These are phyloP conservation scores for Lasioglossum albipes DNA, from an alignment of 1,140 invertebrate species.

Conservation along the genomic window DNA sequence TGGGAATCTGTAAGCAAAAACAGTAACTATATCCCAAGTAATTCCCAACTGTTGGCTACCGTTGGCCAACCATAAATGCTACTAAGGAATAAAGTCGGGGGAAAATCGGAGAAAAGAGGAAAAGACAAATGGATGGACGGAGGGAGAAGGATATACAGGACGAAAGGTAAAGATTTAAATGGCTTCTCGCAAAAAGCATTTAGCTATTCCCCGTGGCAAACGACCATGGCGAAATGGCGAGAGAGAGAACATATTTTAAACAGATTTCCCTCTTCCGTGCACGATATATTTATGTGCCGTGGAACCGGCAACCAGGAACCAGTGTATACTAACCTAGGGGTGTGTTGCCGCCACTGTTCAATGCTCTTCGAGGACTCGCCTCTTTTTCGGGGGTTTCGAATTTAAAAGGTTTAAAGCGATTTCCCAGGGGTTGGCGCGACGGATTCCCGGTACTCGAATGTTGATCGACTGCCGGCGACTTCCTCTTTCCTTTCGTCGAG, in stretches of 20 bases:
- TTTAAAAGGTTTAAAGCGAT: constrained; percentile 81
- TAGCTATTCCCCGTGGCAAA: constrained; percentile 80
- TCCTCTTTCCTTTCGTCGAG: constrained; percentile 9
- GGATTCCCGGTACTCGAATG: constrained; percentile 68
- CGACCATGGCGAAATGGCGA: constrained; percentile 78
- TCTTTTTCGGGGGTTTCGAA: constrained; percentile 58
- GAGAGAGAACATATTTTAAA: constrained; percentile 78
- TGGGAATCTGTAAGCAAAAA: too few species aligned
- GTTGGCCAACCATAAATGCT: neutral
- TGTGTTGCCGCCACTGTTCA: constrained; percentile 20
- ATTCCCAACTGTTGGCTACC: too few species aligned
- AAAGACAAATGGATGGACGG: constrained; percentile 38
- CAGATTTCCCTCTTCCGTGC: constrained; percentile 75
- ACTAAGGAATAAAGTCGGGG: constrained; percentile 16
- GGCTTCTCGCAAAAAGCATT: constrained; percentile 80
- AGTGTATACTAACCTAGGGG: neutral
- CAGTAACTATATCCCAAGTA: too few species aligned
- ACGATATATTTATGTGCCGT: constrained; percentile 77
- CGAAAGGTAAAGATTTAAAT: constrained; percentile 80
- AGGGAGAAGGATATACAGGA: constrained; percentile 47
- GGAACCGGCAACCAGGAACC: constrained; percentile 47
- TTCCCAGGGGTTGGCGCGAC: constrained; percentile 75
- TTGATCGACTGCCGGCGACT: constrained; percentile 58
- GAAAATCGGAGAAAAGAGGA: constrained; percentile 29
- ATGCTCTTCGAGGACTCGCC: constrained; percentile 51